Evolutionary conservation across 1,140 invertebrate species (phyloP).

Genomic region (Paralvinella palmiformis): DNA sequence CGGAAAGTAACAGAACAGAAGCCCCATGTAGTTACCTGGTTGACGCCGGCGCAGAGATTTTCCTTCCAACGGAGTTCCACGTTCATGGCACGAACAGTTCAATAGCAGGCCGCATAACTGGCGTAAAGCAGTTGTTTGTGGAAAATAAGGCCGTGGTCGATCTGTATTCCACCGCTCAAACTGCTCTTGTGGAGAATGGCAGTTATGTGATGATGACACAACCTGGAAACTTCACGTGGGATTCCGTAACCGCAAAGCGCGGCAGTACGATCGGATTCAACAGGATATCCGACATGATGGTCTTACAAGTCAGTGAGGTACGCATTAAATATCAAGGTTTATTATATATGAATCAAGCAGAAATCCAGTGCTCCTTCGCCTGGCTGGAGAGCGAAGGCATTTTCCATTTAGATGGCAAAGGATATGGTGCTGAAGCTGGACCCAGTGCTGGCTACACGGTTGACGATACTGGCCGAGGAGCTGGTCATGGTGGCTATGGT

Average conservation of each 20-base stretch:
- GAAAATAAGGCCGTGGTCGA: not conserved
- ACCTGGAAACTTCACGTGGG: not conserved
- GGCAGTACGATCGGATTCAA: not conserved
- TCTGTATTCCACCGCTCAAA: not conserved
- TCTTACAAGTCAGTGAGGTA: not conserved
- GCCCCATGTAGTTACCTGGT: constrained; percentile 1
- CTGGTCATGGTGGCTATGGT: not conserved
- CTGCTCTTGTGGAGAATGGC: constrained; percentile 2
- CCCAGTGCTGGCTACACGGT: not conserved
- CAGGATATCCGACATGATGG: not conserved
- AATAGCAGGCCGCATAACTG: not conserved
- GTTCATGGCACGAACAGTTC: not conserved
- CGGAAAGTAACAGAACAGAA: not conserved
- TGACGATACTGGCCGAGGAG: not conserved
- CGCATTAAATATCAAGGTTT: constrained; percentile 2
- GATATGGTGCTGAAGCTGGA: not conserved
- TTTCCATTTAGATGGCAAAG: constrained; percentile 7
- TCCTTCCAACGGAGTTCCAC: constrained; percentile 1
- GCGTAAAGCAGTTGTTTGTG: not conserved
- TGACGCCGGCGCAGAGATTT: constrained; percentile 1
- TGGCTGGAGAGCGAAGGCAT: constrained; percentile 7
- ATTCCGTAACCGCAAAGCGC: not conserved
- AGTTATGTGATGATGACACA: not conserved
- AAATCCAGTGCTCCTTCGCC: not conserved
- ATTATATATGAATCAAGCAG: constrained; percentile 3